Percentiles rank a stretch among this genome's conserved stretches.
phyloP scores from a whole-genome alignment of 2,113 vertebrate genomes.

The Atlantisia rogersi region DNA sequence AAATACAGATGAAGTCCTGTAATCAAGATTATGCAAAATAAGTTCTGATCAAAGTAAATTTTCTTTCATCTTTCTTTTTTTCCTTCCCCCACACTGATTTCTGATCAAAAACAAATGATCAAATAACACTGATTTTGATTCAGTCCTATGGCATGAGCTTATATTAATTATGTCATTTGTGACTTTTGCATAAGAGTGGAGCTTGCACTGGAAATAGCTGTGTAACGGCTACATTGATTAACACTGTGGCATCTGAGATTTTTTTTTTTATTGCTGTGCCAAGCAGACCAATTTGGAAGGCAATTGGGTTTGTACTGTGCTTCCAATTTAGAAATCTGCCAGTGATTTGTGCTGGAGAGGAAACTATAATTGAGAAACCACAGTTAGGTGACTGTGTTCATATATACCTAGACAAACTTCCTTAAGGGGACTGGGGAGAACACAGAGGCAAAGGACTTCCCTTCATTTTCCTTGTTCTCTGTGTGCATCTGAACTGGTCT shows the following conservation, averaged over 20 bases:
- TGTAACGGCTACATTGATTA: background rate
- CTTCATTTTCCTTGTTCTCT: background rate
- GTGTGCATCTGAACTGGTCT: background rate
- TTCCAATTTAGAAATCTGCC: background rate
- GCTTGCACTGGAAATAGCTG: background rate
- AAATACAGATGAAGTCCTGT: background rate
- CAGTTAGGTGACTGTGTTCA: background rate
- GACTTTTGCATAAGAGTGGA: background rate
- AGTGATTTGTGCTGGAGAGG: background rate
- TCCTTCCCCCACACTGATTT: background rate
- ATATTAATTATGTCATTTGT: constrained; percentile 33
- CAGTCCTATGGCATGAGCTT: background rate
- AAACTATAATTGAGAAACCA: background rate
- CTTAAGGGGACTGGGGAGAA: background rate
- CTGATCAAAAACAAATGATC: constrained; percentile 60
- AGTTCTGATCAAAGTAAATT: constrained; percentile 61
- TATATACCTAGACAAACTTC: background rate
- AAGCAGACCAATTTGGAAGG: background rate
- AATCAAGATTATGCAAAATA: constrained; percentile 34
- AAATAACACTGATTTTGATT: constrained; percentile 52
- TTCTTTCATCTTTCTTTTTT: constrained; percentile 23
- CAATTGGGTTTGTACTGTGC: background rate
- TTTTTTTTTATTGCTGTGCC: background rate
- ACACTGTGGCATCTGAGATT: background rate
- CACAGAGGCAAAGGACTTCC: background rate